Conservation (phyloP, 2,888 invertebrate genomes). For the Dolichopus griseipennis region DNA sequence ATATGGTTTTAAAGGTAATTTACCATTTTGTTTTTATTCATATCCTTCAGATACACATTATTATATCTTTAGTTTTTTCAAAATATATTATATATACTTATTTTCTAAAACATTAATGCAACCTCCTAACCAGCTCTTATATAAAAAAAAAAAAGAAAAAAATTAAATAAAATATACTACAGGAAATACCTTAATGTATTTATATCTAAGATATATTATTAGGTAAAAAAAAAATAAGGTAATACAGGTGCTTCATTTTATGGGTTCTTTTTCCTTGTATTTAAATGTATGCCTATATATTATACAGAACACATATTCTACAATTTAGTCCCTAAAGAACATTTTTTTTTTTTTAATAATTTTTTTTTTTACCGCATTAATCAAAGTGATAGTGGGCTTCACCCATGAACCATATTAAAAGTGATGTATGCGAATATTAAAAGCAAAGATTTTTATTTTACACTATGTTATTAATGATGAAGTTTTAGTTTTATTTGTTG, state of each 20-base stretch:
- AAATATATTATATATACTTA: background rate
- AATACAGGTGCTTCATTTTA: background rate
- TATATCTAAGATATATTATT: no score
- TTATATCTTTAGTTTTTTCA: background rate
- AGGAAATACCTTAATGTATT: no score
- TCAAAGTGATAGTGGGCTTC: slow-evolving; percentile 3
- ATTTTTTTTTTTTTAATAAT: no score
- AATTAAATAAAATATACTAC: no score
- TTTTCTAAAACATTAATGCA: background rate
- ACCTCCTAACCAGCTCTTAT: no score
- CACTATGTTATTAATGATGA: no score
- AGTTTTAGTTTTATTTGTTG: no score
- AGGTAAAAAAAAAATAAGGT: background rate
- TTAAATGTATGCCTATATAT: background rate
- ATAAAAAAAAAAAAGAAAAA: no score
- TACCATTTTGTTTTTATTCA: background rate
- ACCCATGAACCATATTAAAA: slow-evolving; percentile 1
- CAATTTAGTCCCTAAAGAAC: background rate
- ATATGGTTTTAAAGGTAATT: slow-evolving; percentile 6
- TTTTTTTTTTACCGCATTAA: background rate
- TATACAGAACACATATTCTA: no score
- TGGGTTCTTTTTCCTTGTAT: background rate
- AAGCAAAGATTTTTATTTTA: background rate
- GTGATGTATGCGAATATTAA: background rate
- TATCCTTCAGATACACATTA: no score